Conservation (phyloP, 2,113 vertebrate species). For the Andinoacara biseriatus region DNA sequence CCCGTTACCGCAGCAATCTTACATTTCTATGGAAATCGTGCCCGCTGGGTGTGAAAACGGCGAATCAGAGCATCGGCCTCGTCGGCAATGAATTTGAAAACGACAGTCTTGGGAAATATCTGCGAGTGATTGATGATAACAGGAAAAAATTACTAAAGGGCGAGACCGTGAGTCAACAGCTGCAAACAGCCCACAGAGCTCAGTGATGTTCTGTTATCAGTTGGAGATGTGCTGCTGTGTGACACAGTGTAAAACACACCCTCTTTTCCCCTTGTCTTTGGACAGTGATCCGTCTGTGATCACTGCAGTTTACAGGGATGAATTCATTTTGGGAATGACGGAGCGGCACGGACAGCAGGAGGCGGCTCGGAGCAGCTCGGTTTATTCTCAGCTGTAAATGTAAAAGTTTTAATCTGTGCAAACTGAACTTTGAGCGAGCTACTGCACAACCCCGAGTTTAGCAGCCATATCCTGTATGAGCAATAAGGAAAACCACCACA, state of each 20-base stretch:
- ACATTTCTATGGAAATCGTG: background rate
- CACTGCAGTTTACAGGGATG: background rate
- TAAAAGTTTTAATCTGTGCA: too few relatives aligned
- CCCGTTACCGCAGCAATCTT: rapidly evolving
- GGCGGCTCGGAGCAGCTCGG: background rate
- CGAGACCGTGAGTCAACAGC: background rate
- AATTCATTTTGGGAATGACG: too few relatives aligned
- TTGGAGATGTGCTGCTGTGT: background rate
- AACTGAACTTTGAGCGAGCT: background rate
- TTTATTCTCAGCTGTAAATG: background rate
- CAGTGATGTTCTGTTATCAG: background rate
- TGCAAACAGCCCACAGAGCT: background rate
- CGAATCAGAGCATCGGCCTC: background rate
- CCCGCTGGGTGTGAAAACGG: background rate
- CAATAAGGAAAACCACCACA: background rate
- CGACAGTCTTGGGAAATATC: background rate
- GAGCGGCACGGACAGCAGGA: rapidly evolving
- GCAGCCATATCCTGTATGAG: background rate
- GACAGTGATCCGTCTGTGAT: background rate
- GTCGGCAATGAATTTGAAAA: background rate
- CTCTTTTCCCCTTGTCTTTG: background rate
- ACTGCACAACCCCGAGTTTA: background rate
- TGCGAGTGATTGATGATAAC: background rate
- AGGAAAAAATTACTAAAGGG: background rate
- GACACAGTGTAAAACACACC: background rate